Evolutionary conservation across 2,888 invertebrate species (phyloP).

Genomic region (Punctoribates punctum): DNA sequence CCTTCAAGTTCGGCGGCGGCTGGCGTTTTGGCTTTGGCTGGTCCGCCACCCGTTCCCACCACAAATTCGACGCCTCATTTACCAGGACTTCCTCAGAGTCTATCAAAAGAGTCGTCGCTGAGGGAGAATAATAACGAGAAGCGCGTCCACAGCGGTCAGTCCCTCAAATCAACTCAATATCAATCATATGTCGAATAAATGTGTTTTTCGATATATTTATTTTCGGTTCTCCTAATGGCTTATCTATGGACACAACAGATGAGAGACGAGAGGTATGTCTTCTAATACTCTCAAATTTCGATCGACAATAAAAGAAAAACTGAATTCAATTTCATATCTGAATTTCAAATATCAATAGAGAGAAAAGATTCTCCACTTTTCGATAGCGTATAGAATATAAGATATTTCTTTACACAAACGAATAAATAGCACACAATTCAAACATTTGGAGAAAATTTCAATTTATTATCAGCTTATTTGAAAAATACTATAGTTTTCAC

Average conservation of each 20-base stretch:
- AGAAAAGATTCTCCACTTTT: neutral
- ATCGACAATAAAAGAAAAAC: neutral
- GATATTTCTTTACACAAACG: neutral
- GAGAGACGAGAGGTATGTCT: neutral
- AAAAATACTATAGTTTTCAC: slow-evolving; percentile 1
- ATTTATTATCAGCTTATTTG: slow-evolving; percentile 1
- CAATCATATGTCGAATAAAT: too few relatives aligned
- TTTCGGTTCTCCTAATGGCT: neutral
- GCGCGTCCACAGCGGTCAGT: neutral
- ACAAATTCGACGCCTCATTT: neutral
- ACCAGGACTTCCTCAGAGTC: neutral
- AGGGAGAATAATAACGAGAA: slow-evolving; percentile 5
- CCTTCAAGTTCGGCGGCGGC: slow-evolving; percentile 38
- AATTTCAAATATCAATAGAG: neutral
- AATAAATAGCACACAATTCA: slow-evolving; percentile 5
- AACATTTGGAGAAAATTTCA: slow-evolving; percentile 6
- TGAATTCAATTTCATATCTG: neutral
- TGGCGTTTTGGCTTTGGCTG: slow-evolving; percentile 39
- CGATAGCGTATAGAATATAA: neutral
- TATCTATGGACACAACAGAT: neutral
- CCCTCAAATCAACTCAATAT: too few relatives aligned
- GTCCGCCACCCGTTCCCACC: slow-evolving; percentile 29
- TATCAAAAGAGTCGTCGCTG: neutral
- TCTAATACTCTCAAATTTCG: too few relatives aligned
- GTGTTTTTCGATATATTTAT: too few relatives aligned